Evolutionary conservation across 2,113 vertebrate genomes (phyloP).

Genomic region (Cricetomys ansorgei): DNA sequence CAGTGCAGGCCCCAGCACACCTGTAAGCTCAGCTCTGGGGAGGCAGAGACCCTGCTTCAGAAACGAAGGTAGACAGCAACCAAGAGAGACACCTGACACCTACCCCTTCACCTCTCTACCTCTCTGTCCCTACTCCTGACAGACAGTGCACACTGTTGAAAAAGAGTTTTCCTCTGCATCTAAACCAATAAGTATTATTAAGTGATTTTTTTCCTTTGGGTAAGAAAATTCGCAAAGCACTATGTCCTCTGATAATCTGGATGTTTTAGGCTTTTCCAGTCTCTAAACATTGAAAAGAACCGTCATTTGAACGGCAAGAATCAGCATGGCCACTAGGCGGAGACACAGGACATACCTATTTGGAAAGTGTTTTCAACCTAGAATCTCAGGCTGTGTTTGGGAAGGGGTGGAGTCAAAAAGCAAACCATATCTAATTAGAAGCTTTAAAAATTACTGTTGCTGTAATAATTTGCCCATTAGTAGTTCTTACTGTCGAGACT

Average conservation of each 20-base stretch:
- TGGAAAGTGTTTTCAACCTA: conserved; percentile 13
- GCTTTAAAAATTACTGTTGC: not conserved
- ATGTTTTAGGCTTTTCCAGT: not conserved
- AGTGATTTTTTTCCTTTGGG: not conserved
- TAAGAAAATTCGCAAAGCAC: not conserved
- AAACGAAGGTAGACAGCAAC: not conserved
- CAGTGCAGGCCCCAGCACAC: too few species aligned
- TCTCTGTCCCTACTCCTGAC: too few species aligned
- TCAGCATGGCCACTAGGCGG: conserved; percentile 59
- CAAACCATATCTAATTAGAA: not conserved
- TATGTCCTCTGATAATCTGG: not conserved
- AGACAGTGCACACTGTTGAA: not conserved
- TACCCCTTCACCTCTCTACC: too few species aligned
- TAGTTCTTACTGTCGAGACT: not conserved
- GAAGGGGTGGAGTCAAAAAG: not conserved
- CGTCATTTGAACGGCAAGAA: not conserved
- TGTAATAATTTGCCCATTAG: not conserved
- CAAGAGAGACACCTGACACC: not conserved
- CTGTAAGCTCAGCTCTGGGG: too few species aligned
- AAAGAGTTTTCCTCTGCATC: not conserved
- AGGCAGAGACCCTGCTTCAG: not conserved
- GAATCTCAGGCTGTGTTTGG: not conserved
- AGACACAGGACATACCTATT: conserved; percentile 55
- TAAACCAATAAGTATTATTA: not conserved
- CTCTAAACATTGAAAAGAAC: not conserved